Evolutionary conservation across 2,113 vertebrate genomes (phyloP).

Genomic region (Melanerpes formicivorus): DNA sequence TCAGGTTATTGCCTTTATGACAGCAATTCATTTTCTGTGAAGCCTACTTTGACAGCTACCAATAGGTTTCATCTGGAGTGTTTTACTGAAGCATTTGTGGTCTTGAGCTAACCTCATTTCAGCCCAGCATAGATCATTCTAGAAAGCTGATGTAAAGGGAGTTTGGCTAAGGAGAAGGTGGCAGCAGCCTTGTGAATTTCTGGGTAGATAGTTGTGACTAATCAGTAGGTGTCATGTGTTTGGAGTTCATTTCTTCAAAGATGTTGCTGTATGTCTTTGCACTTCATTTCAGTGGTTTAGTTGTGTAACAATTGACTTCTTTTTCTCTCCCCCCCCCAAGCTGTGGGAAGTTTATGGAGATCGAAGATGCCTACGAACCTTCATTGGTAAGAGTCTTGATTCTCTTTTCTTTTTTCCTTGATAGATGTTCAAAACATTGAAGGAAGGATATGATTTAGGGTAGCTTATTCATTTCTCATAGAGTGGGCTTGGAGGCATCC

Average conservation of each 20-base stretch:
- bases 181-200: neutral
- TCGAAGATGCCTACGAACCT: constrained; percentile 91
- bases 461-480: neutral
- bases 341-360: constrained; percentile 98
- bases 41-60: neutral
- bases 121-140: neutral
- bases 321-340: constrained; percentile 61
- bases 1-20: neutral
- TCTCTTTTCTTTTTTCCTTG: neutral
- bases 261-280: neutral
- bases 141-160: neutral
- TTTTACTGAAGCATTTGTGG: neutral
- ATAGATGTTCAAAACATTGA: neutral
- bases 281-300: neutral
- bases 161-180: neutral
- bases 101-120: neutral
- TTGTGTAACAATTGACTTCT: neutral
- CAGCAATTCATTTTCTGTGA: neutral
- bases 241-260: neutral
- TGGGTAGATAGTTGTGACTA: neutral
- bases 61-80: neutral
- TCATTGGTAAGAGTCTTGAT: constrained; percentile 87
- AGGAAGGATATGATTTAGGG: neutral
- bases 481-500: neutral
- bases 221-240: neutral